phyloP scores from a whole-genome alignment of 1,140 invertebrate species.

The Argopecten irradians region DNA sequence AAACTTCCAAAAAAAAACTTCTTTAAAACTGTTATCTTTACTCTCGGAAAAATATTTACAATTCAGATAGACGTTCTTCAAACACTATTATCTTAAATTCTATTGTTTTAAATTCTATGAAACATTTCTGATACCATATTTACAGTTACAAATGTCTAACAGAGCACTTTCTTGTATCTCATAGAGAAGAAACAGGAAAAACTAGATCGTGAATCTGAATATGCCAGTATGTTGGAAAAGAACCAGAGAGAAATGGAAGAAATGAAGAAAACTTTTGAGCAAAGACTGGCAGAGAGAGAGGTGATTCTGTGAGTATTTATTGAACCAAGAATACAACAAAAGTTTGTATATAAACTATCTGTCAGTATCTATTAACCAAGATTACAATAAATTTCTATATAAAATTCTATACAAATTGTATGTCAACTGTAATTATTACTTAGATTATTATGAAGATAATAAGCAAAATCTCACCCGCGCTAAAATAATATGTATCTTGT shows the following conservation, averaged over 20 bases:
- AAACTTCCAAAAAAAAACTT: too few relatives aligned
- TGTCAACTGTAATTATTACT: too few relatives aligned
- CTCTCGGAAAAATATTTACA: too few relatives aligned
- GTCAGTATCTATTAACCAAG: not conserved
- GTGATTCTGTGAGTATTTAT: not conserved
- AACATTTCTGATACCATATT: not conserved
- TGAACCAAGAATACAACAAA: not conserved
- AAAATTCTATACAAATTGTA: too few relatives aligned
- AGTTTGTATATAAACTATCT: not conserved
- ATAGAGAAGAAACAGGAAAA: slow-evolving; percentile 75
- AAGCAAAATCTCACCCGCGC: too few relatives aligned
- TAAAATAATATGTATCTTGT: too few relatives aligned
- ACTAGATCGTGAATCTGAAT: slow-evolving; percentile 79
- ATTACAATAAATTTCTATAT: too few relatives aligned
- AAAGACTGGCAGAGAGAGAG: slow-evolving; percentile 76
- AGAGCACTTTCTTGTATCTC: not conserved
- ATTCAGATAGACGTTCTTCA: too few relatives aligned
- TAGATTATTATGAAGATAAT: too few relatives aligned
- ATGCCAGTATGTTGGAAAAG: slow-evolving; percentile 75
- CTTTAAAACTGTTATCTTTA: too few relatives aligned
- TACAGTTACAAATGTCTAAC: not conserved
- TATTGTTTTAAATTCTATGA: not conserved
- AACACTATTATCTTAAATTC: too few relatives aligned
- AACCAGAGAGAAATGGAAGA: slow-evolving; percentile 81
- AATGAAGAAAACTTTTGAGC: slow-evolving; percentile 80